These are phyloP conservation scores for Potorous gilbertii DNA, from an alignment of 2,797 vertebrate species.

Conservation along the genomic window DNA sequence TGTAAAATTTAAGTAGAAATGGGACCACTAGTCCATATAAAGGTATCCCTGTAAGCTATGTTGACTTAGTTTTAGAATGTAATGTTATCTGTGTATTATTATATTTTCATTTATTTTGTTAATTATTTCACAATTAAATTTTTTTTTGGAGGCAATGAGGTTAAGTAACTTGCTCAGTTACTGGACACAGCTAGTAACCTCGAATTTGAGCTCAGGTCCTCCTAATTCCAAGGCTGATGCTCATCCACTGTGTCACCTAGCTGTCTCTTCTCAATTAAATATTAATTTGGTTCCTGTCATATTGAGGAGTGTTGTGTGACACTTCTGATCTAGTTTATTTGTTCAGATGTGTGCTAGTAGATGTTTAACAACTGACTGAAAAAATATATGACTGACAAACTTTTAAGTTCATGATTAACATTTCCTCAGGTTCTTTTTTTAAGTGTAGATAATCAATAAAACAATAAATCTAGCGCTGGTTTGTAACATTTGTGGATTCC, in stretches of 20 bases:
- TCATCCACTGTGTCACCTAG: too few species aligned
- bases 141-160: too few species aligned
- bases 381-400: not conserved
- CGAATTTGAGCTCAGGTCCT: too few species aligned
- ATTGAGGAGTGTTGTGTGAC: not conserved
- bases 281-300: not conserved
- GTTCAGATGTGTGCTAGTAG: not conserved
- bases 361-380: not conserved
- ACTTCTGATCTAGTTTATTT: not conserved
- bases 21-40: too few species aligned
- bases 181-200: too few species aligned
- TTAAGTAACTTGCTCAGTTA: too few species aligned
- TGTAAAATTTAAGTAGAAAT: too few species aligned
- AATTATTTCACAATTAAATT: not conserved
- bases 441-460: not conserved
- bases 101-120: not conserved
- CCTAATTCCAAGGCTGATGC: too few species aligned
- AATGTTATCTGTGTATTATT: not conserved
- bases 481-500: not conserved
- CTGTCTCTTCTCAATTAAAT: not conserved
- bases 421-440: not conserved
- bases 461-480: not conserved
- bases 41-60: too few species aligned
- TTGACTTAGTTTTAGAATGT: not conserved
- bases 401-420: not conserved